Evolutionary conservation across 2,888 invertebrate genomes (phyloP), one percentile per base, ranked within the genome.

Genomic region (Fragum sueziense): DNA sequence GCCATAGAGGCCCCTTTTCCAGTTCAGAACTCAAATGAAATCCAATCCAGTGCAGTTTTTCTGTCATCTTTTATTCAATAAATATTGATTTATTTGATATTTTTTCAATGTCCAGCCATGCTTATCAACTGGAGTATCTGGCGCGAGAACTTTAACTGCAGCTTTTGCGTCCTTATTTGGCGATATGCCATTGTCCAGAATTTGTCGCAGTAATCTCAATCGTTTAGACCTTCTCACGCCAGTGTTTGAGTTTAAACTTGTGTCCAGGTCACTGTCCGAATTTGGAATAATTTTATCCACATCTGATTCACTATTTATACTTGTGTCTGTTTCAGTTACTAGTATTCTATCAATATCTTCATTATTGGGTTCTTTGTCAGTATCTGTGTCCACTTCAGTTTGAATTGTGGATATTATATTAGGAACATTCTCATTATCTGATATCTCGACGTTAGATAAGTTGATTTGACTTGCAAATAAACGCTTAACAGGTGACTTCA

Each of bases 101-200:
- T 85, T 72, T 70, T 84, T 83, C n/a, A 82, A 72, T 47, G 85
- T 75, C 65, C 87, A 76, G 41, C 85, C 86, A 77, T 87, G 86
- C 41, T 89, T 87, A 25, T 76, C 74, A 41, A 87, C 88, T 20
- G 89, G 89, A 1, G 89, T 89, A 65, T 89, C 87, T 3, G 85
- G 77, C 6, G 80, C 89, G 31, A 89, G 69, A 27, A 89, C 70
- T 41, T 77, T 75, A 31, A 41, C 41, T 33, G 37, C 41, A 9
- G 2, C 20, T 34, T 34, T 4, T 7, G 14, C 34, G 25, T 65
- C 65, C 31, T 67, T 57, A 20, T 51, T 37, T 1, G 74, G 74
- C 2, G 74, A 25, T 29, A 17, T 27, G 4, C 29, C 37, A 7
- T 25, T 62, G 9, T 74, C 34, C 20, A 82, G 73, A 74, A 82